Percentiles rank a stretch among this genome's conserved stretches.
Conservation (phyloP, 2,797 vertebrate genomes). For the Macrochelys suwanniensis region DNA sequence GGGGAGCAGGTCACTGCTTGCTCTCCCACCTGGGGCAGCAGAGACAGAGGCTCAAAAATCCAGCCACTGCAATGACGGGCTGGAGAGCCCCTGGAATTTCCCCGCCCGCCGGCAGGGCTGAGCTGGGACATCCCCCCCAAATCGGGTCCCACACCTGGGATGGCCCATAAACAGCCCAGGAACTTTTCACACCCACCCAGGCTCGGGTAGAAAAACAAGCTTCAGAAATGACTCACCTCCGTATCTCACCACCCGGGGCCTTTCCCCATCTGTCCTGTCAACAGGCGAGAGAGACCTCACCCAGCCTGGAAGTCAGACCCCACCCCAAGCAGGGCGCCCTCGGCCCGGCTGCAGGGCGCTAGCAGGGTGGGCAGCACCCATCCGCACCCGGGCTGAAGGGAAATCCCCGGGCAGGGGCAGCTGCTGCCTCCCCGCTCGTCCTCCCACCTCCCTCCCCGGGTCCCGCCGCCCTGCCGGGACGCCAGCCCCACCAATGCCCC, state of each 20-base stretch:
- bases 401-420: not conserved
- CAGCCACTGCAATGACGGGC: not conserved
- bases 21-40: not conserved
- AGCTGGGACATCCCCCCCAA: accelerated
- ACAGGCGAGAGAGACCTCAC: no score
- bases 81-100: constrained; percentile 58
- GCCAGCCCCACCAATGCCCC: not conserved
- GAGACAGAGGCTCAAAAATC: no score
- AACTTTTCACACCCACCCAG: not conserved
- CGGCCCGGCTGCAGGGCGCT: not conserved
- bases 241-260: no score
- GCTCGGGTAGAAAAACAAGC: not conserved
- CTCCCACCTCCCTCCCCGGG: not conserved
- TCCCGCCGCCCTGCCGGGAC: not conserved
- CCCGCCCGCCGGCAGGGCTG: not conserved
- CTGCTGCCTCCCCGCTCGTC: not conserved
- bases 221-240: not conserved
- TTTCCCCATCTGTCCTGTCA: not conserved
- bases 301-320: no score
- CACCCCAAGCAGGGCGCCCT: no score
- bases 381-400: not conserved
- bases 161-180: not conserved
- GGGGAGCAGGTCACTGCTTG: not conserved
- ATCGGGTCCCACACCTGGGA: not conserved
- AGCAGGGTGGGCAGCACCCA: not conserved